Percentiles rank a stretch among this genome's conserved stretches.
Evolutionary conservation across 2,797 vertebrate genomes (phyloP).

Genomic region (Coluber constrictor): DNA sequence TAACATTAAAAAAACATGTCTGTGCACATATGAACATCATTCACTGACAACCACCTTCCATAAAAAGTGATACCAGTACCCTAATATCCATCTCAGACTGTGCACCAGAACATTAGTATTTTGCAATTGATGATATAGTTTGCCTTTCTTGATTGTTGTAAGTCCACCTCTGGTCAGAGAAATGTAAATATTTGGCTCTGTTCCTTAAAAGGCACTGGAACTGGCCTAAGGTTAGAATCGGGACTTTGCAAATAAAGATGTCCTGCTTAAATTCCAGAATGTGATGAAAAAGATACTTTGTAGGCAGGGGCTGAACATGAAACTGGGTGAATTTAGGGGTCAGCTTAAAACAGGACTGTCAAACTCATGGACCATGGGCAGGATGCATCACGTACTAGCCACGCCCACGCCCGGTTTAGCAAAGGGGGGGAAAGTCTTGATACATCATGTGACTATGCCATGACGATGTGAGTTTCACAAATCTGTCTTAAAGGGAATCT

Average conservation of each 20-base stretch:
- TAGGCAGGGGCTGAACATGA: not conserved
- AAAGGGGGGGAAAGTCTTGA: too few relatives aligned
- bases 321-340: not conserved
- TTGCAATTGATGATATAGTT: not conserved
- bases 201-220: not conserved
- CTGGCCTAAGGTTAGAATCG: not conserved
- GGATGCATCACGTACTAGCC: too few relatives aligned
- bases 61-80: not conserved
- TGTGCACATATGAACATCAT: not conserved
- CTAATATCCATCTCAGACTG: not conserved
- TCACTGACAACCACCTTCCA: not conserved
- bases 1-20: not conserved
- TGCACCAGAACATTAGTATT: not conserved
- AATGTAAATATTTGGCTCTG: not conserved
- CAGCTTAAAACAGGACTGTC: not conserved
- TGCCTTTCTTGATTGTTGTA: not conserved
- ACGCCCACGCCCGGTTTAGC: too few relatives aligned
- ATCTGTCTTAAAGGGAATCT: not conserved
- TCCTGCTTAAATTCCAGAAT: not conserved
- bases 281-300: not conserved
- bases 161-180: not conserved
- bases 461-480: too few relatives aligned
- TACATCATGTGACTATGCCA: too few relatives aligned
- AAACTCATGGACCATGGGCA: too few relatives aligned
- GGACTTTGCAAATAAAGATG: not conserved